Conservation (phyloP, 2,113 vertebrate genomes). For the Oxyura jamaicensis region DNA sequence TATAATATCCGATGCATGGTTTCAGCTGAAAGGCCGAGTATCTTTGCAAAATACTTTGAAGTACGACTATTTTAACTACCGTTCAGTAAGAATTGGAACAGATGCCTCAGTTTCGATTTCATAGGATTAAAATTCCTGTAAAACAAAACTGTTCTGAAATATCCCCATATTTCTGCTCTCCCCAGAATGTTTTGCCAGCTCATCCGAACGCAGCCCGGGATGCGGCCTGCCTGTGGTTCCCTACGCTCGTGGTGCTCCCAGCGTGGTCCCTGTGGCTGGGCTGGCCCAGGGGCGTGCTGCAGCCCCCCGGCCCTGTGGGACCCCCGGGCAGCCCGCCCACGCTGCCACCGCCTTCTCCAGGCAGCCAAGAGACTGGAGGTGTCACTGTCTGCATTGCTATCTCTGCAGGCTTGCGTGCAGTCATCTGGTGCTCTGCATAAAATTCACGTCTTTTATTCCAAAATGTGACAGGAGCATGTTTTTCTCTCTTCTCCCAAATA, state of each 20-base stretch:
- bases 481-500: neutral
- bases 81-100: neutral
- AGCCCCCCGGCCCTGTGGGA: too few species aligned
- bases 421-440: neutral
- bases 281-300: too few species aligned
- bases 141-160: neutral
- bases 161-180: neutral
- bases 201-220: neutral
- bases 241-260: too few species aligned
- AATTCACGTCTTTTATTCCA: neutral
- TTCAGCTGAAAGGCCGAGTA: neutral
- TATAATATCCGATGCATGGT: neutral
- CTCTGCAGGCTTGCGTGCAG: neutral
- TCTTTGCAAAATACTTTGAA: neutral
- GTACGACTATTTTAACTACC: neutral
- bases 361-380: constrained; percentile 29
- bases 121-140: neutral
- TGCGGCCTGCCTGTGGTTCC: neutral
- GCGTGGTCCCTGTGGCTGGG: too few species aligned
- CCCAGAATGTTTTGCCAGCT: neutral
- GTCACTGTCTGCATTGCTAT: constrained; percentile 42
- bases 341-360: neutral
- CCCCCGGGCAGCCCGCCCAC: neutral
- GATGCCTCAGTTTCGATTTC: neutral
- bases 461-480: constrained; percentile 19